A percentile compares a stretch with the other conserved stretches of the same genome.
These are phyloP conservation scores for Allobates femoralis DNA, from an alignment of 2,797 vertebrate species.

Conservation along the genomic window DNA sequence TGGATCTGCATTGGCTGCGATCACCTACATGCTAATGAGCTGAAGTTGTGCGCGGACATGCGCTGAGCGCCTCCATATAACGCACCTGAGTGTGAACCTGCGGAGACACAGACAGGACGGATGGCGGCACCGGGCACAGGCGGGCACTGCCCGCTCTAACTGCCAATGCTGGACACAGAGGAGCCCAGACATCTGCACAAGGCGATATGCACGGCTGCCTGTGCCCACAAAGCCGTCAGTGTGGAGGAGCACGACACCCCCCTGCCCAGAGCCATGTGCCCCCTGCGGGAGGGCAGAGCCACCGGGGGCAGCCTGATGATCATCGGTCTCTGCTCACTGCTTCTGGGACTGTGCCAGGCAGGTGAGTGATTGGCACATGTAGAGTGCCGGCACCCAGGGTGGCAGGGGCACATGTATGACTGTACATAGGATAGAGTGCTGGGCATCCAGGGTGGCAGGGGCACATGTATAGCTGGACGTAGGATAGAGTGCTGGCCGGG, in stretches of 20 bases:
- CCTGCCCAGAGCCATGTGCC: not conserved
- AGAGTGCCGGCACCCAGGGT: not conserved
- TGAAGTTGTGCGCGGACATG: constrained; percentile 4
- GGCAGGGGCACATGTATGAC: not conserved
- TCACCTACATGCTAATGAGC: constrained; percentile 8
- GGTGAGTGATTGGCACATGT: constrained; percentile 71
- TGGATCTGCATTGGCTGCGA: not conserved
- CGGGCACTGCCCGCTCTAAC: not conserved
- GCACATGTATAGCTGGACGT: too few species aligned
- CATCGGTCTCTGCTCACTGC: constrained; percentile 73
- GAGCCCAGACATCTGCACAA: constrained; percentile 10
- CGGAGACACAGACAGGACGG: not conserved
- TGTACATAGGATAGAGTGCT: too few species aligned
- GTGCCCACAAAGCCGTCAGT: constrained; percentile 13
- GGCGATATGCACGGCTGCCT: constrained; percentile 52
- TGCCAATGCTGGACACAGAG: constrained; percentile 39
- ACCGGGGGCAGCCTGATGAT: constrained; percentile 65
- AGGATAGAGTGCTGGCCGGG: too few species aligned
- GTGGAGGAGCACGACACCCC: constrained; percentile 25
- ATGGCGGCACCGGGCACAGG: not conserved
- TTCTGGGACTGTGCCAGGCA: constrained; percentile 74
- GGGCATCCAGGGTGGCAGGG: too few species aligned
- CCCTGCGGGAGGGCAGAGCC: constrained; percentile 26
- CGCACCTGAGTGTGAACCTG: constrained; percentile 49
- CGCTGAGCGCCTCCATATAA: constrained; percentile 1